Evolutionary conservation across 2,797 vertebrate species (phyloP).

Genomic region (Platyrinchus mystaceus): DNA sequence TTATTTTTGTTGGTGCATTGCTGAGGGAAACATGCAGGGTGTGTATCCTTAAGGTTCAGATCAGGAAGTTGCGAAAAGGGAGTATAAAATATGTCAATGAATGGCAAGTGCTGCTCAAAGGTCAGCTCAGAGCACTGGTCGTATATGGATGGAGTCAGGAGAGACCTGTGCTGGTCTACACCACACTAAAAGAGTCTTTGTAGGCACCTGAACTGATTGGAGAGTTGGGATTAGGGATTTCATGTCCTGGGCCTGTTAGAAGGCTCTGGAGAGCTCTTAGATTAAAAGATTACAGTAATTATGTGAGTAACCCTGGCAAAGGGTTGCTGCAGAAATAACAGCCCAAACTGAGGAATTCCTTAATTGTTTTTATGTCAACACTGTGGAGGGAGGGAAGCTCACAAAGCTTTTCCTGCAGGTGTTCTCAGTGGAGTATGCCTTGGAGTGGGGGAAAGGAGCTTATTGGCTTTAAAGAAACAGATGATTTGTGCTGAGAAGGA

Average conservation of each 20-base stretch:
- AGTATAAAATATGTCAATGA: not conserved
- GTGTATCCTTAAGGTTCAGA: not conserved
- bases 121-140: not conserved
- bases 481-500: not conserved
- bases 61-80: not conserved
- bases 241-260: not conserved
- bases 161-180: not conserved
- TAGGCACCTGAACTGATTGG: not conserved
- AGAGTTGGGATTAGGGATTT: not conserved
- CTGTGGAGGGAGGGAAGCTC: not conserved
- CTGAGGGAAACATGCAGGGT: not conserved
- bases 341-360: not conserved
- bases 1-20: not conserved
- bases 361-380: not conserved
- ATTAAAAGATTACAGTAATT: not conserved
- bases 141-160: not conserved
- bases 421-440: not conserved
- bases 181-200: not conserved
- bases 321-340: not conserved
- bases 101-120: not conserved
- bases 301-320: not conserved
- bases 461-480: not conserved
- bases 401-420: not conserved
- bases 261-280: not conserved
- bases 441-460: not conserved